phyloP scores from a whole-genome alignment of 2,797 vertebrate species.

The Hoplostethus mediterraneus region DNA sequence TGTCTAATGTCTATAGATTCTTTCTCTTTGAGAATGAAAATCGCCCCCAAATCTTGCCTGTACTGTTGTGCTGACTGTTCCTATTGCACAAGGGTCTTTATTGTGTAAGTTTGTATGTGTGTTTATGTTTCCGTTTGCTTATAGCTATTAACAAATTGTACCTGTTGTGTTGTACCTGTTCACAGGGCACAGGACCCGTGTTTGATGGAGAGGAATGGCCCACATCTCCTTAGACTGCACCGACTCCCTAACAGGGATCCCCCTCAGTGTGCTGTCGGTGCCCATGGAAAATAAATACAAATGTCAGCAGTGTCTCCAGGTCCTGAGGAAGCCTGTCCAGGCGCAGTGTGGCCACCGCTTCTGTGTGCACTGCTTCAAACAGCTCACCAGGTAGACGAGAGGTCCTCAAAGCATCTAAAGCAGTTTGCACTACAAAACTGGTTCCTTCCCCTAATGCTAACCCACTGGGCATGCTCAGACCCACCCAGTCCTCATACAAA shows the following conservation, averaged over 20 bases:
- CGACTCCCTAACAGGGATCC: conserved; percentile 90
- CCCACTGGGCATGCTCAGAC: conserved; percentile 22
- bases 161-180: conserved; percentile 40
- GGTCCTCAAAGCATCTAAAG: conserved; percentile 49
- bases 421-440: conserved; percentile 45
- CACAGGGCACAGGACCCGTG: conserved; percentile 60
- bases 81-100: background rate
- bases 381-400: conserved; percentile 91
- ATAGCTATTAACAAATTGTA: conserved; percentile 5
- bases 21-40: too few species aligned
- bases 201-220: conserved; percentile 87
- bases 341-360: conserved; percentile 97
- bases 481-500: background rate
- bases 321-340: conserved; percentile 93
- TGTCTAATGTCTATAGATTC: too few species aligned
- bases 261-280: conserved; percentile 90
- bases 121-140: background rate
- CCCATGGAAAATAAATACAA: conserved; percentile 95
- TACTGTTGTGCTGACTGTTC: background rate
- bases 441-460: conserved; percentile 26
- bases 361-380: conserved; percentile 92
- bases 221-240: conserved; percentile 85
- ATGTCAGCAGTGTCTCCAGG: conserved; percentile 93
- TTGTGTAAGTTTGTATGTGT: background rate
- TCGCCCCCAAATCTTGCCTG: background rate